Evolutionary conservation across 92 coral and sea anemone species (phyloP), one percentile per base, ranked within the genome.

Genomic region (Epizoanthus illoricatus): DNA sequence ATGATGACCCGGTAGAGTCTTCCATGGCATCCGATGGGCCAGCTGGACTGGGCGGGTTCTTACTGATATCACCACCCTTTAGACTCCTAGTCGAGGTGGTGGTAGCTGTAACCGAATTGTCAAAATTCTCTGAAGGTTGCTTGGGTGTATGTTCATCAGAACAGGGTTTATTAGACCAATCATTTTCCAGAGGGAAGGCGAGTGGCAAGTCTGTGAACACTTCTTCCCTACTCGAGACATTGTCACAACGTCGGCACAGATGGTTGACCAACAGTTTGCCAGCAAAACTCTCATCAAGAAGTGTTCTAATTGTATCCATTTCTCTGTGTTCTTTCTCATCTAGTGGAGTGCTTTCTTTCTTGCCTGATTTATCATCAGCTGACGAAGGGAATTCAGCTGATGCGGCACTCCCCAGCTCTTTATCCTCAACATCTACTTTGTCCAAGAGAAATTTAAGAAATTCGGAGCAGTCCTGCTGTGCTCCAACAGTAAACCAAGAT

Each of bases 401-500:
- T n/a, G 45, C 40, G 49, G 56, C 39, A 12, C 40, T 41, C 24
- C 28, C 40, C 20, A 81, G 71, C 4, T 82, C 70, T 65, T 89
- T 90, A 74, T 96, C 99, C 85, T 96, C 99, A 19, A 88, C 91
- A 59, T 94, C 94, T 12, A 93, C 60, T 63, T 89, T 93, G 86
- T 96, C 99, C 83, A 96, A 88, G 20, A 96, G 89, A 57, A 85
- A 96, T 80, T 96, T 94, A 20, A 96, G 91, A 75, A 96, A 96
- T 59, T 96, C 99, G 10, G 96, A 96, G 79, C 99, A 96, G 47
- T 96, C 99, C 79, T 96, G 99, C 74, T 96, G 99, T 17, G 99
- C 89, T 7, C 99, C 97, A 45, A 94, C 87, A 0, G 97, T 84
- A 84, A 96, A 96, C 99, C 99, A 96, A 16, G 99, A 94, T 15